Evolutionary conservation across 2,888 invertebrate species (phyloP).

Genomic region (Cordilura impudica): DNA sequence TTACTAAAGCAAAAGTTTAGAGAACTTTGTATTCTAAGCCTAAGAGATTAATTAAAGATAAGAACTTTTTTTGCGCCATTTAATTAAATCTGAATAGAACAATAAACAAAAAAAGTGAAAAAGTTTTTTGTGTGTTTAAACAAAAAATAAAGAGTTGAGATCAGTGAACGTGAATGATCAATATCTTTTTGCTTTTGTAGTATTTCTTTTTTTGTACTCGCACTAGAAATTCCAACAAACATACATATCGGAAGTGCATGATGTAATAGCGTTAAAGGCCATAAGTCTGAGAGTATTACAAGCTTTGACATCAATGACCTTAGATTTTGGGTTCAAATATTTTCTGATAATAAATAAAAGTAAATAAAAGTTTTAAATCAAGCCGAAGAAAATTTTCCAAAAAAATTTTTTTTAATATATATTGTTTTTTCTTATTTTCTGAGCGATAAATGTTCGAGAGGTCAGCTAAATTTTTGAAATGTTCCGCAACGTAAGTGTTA

Average conservation of each 20-base stretch:
- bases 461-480: too few relatives aligned
- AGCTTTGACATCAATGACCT: too few relatives aligned
- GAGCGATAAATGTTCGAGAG: too few relatives aligned
- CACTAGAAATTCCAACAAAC: background rate
- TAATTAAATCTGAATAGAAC: constrained; percentile 34
- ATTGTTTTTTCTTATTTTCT: too few relatives aligned
- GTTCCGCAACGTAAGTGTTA: too few relatives aligned
- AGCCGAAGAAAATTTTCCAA: too few relatives aligned
- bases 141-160: background rate
- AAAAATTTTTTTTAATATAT: too few relatives aligned
- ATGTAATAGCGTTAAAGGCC: constrained; percentile 39
- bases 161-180: constrained; percentile 44
- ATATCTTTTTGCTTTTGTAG: constrained; percentile 25
- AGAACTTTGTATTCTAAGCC: constrained; percentile 38
- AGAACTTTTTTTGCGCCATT: constrained; percentile 38
- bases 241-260: constrained; percentile 2
- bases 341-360: too few relatives aligned
- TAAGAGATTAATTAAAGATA: constrained; percentile 53
- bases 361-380: too few relatives aligned
- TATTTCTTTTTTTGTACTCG: background rate
- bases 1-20: background rate
- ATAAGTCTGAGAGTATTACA: too few relatives aligned
- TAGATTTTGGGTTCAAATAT: too few relatives aligned
- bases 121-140: background rate
- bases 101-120: constrained; percentile 26